Base-by-base conservation (phyloP, 2,797 vertebrate genomes). In the Epinephelus awoara region DNA sequence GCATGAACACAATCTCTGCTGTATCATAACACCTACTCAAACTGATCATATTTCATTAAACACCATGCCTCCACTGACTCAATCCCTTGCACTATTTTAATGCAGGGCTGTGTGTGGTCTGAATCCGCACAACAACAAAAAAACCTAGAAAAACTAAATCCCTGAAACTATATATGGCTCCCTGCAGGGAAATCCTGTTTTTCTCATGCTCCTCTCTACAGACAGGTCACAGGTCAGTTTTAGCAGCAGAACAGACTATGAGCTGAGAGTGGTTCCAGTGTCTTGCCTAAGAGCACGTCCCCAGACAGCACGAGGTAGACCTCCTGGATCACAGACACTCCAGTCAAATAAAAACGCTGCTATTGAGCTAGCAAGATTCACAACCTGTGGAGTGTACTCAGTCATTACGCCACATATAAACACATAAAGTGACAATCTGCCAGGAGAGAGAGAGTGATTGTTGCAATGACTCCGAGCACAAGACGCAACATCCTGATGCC, bases 391-490 rank as follows among this genome's bases (percentile, higher is more conserved):
- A 67, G 67, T 44, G 8, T 38, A 58, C 75, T 75, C 56, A 85
- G 72, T 83, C 83, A 85, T 85, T 63, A 80, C 6, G 11, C 46
- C 66, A 52, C 67, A 68, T 49, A 56, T 72, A 82, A 83, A 84
- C 64, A 78, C 76, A 79, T 57, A 66, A 85, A 82, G 71, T 61
- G 70, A 78, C 72, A 79, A 66, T 81, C 72, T 83, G 83, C 81
- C 78, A 62, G 79, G 52, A 68, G 49, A 75, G 72, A 50, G 34
- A 68, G 68, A 79, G 54, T 62, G 76, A 86, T 85, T 82, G 81
- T 73, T 29, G 63, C 56, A 27, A 73, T 38, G 42, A 84, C 64
- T 89, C 69, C 2, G 27, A 77, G 70, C 64, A 75, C 76, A 72
- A 72, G 77, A 72, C 40, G 68, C 68, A 63, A 82, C 82, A 65